Conservation (phyloP, 2,113 vertebrate species). For the Corapipo altera region DNA sequence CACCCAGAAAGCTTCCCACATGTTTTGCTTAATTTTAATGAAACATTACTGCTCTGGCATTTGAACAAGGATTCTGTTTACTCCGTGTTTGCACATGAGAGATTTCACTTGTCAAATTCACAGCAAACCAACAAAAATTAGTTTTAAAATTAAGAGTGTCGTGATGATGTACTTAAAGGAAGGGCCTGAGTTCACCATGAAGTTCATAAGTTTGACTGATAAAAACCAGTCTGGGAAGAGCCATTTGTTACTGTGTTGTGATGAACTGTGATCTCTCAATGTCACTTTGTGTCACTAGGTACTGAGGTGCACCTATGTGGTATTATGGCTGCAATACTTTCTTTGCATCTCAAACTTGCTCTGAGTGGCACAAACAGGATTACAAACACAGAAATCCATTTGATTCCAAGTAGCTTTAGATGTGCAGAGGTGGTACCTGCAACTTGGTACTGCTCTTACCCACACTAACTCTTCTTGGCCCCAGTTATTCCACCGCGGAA, state of each 20-base stretch:
- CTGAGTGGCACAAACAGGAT: neutral
- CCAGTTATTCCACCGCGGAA: neutral
- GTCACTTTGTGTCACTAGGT: neutral
- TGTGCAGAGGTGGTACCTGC: fast-evolving
- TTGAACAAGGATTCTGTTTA: neutral
- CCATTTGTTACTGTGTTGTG: neutral
- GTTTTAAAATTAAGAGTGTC: neutral
- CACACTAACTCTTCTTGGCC: neutral
- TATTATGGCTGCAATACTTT: fast-evolving
- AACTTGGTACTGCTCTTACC: neutral
- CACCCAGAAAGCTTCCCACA: neutral
- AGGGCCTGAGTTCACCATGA: neutral
- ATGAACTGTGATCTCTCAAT: neutral
- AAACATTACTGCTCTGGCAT: neutral
- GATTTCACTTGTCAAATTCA: neutral
- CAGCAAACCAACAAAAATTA: neutral
- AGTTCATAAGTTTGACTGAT: neutral
- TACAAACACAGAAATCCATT: neutral
- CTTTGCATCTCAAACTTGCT: neutral
- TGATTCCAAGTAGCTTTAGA: neutral
- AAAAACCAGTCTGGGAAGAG: neutral
- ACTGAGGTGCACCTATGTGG: fast-evolving
- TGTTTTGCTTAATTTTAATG: neutral
- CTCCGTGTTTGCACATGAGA: fast-evolving
- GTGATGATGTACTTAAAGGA: neutral